These are phyloP conservation scores for Germaria angustata DNA, from an alignment of 2,888 invertebrate species.

Conservation along the genomic window DNA sequence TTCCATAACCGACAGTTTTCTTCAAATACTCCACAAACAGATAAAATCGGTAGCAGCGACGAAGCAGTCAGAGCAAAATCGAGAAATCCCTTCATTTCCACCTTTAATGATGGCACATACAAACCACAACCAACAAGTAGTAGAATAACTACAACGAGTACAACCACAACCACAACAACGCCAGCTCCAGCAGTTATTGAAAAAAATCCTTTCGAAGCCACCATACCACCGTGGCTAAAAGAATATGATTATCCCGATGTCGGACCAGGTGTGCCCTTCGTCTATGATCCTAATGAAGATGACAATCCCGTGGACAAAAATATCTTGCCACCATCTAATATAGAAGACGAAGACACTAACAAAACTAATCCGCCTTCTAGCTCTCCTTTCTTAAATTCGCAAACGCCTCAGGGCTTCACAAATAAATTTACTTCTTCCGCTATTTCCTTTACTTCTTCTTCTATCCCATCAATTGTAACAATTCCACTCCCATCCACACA, in stretches of 20 bases:
- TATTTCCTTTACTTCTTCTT: conserved; percentile 68
- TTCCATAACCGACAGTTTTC: conserved; percentile 61
- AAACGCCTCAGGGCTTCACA: conserved; percentile 68
- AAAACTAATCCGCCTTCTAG: conserved; percentile 57
- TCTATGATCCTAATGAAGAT: conserved; percentile 68
- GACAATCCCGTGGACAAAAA: conserved; percentile 64
- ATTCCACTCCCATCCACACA: conserved; percentile 76
- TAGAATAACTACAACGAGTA: conserved; percentile 46
- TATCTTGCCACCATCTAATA: conserved; percentile 68
- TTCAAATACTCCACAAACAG: conserved; percentile 42
- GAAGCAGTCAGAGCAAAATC: conserved; percentile 14
- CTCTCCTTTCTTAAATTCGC: conserved; percentile 61
- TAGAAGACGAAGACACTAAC: conserved; percentile 58
- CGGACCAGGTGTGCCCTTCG: conserved; percentile 77
- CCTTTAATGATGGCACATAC: conserved; percentile 55
- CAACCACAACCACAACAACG: conserved; percentile 68
- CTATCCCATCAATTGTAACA: conserved; percentile 74
- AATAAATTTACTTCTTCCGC: conserved; percentile 63
- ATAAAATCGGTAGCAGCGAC: conserved; percentile 37
- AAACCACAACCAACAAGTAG: conserved; percentile 48
- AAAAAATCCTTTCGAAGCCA: conserved; percentile 74
- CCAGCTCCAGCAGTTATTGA: conserved; percentile 64
- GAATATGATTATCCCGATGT: conserved; percentile 78
- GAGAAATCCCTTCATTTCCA: conserved; percentile 64
- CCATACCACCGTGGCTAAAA: conserved; percentile 76